Percentiles rank a stretch among this genome's conserved stretches.
Conservation (phyloP, 2,797 vertebrate species). For the Catostomus latipinnis region DNA sequence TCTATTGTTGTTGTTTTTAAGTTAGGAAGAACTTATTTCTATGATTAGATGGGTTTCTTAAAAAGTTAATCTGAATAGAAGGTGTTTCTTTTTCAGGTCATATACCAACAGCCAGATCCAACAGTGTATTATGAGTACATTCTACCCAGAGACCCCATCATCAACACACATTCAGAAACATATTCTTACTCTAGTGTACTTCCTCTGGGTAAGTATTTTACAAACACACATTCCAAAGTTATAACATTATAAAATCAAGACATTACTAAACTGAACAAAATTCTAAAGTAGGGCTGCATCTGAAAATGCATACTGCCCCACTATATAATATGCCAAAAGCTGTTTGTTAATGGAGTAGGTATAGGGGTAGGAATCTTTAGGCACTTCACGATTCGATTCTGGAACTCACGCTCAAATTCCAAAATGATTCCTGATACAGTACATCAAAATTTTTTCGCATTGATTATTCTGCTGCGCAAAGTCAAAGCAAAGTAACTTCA, state of each 20-base stretch:
- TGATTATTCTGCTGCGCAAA: no score
- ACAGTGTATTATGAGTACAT: slow-evolving; percentile 75
- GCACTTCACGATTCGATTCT: no score
- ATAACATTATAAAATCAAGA: not conserved
- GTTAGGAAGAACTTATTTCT: not conserved
- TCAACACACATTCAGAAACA: slow-evolving; percentile 54
- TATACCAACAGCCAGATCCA: slow-evolving; percentile 79
- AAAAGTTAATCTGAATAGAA: not conserved
- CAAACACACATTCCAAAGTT: slow-evolving; percentile 1
- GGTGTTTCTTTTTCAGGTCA: slow-evolving; percentile 66
- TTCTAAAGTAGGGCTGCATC: no score
- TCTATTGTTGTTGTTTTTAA: not conserved
- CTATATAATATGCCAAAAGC: no score
- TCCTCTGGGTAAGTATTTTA: slow-evolving; percentile 64
- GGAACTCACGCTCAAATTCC: no score
- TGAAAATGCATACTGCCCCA: no score
- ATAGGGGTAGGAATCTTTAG: no score
- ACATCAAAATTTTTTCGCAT: no score
- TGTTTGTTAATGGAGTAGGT: no score
- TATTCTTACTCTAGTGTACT: slow-evolving; percentile 54
- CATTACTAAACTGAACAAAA: no score
- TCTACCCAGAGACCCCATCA: slow-evolving; percentile 61
- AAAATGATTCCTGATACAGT: no score
- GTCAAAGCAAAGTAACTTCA: no score
- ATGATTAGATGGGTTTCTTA: not conserved